A percentile compares a stretch with the other conserved stretches of the same genome.
These are phyloP conservation scores for Crambe crambe DNA, from an alignment of 37 sponge, comb jelly and placozoan genomes.

Conservation along the genomic window DNA sequence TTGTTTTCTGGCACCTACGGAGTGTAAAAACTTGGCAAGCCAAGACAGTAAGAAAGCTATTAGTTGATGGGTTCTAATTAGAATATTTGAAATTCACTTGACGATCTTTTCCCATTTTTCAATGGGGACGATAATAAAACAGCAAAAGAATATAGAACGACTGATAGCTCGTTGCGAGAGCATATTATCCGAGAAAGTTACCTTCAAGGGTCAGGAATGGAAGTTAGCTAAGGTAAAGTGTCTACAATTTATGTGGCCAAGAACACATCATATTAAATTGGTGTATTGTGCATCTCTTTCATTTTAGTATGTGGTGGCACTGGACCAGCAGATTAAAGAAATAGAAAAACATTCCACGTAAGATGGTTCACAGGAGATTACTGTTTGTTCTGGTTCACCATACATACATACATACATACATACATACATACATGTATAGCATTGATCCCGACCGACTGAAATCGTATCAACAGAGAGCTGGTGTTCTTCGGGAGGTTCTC, in stretches of 20 bases:
- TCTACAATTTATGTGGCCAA: too few relatives aligned
- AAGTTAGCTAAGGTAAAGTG: constrained; percentile 61
- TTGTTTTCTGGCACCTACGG: too few relatives aligned
- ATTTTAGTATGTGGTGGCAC: constrained; percentile 33
- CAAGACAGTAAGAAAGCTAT: too few relatives aligned
- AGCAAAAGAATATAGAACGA: constrained; percentile 49
- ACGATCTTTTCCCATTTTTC: neutral
- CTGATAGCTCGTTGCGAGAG: constrained; percentile 65
- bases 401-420: too few relatives aligned
- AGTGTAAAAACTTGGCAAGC: too few relatives aligned
- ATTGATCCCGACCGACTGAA: constrained; percentile 43
- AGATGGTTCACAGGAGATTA: too few relatives aligned
- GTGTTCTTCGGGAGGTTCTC: constrained; percentile 34
- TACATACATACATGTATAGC: neutral
- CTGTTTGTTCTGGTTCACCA: too few relatives aligned
- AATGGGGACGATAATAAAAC: constrained; percentile 5
- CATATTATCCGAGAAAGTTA: constrained; percentile 37
- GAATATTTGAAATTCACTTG: neutral
- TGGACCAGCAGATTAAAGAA: constrained; percentile 25
- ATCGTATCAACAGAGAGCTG: constrained; percentile 33
- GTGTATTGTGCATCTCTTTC: neutral
- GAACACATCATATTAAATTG: neutral
- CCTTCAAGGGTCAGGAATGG: constrained; percentile 48
- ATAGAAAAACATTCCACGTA: constrained; percentile 41
- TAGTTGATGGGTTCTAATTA: neutral